Conservation (phyloP, 2,797 vertebrate species). For the Scomberomorus guttatus region DNA sequence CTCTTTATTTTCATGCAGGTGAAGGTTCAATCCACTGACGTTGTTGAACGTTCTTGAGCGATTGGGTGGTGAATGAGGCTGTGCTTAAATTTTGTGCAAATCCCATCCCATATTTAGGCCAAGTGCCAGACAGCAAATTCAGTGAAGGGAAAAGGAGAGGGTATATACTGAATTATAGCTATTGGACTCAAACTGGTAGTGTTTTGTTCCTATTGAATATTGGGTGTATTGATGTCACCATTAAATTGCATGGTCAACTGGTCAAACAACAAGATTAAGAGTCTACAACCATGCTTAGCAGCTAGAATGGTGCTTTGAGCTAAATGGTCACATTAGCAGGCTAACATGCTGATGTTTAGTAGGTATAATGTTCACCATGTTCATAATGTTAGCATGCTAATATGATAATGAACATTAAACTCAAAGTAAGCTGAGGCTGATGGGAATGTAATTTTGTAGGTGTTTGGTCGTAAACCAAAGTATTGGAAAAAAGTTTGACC, state of each 20-base stretch:
- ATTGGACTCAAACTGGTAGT: neutral
- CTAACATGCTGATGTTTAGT: no score
- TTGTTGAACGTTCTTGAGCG: neutral
- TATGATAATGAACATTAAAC: no score
- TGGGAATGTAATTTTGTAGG: neutral
- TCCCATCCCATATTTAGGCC: neutral
- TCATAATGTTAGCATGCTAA: no score
- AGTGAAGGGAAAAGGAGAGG: neutral
- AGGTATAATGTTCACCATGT: no score
- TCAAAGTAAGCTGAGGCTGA: no score
- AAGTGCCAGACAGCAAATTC: neutral
- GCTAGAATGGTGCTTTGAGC: no score
- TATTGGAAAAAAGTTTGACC: neutral
- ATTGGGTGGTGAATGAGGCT: neutral
- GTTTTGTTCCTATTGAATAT: neutral
- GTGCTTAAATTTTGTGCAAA: neutral
- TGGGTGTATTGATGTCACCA: neutral
- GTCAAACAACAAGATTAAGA: neutral
- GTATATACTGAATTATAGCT: neutral
- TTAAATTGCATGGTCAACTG: neutral
- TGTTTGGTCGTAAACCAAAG: neutral
- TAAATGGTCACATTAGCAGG: no score
- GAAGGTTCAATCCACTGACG: neutral
- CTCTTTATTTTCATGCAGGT: constrained; percentile 10
- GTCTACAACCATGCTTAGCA: no score